phyloP scores from a whole-genome alignment of 2,113 vertebrate genomes.

The Leptobrachium ailaonicum region DNA sequence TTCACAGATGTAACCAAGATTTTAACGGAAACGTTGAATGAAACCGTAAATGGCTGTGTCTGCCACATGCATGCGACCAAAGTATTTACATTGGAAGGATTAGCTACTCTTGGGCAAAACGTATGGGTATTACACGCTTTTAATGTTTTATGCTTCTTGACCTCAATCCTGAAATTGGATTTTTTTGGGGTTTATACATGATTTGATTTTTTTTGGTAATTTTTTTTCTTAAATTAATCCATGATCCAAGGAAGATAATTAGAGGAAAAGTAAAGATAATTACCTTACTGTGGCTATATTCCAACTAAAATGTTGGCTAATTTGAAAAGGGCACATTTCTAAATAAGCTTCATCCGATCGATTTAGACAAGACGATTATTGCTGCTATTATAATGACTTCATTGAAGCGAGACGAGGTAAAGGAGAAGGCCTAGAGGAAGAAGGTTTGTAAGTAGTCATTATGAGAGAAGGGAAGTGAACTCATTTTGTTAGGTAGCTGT shows the following conservation, averaged over 20 bases:
- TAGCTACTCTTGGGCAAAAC: not conserved
- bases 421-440: not conserved
- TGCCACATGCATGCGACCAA: not conserved
- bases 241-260: no score
- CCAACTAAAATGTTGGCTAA: not conserved
- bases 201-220: not conserved
- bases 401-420: not conserved
- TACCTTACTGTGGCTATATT: not conserved
- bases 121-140: no score
- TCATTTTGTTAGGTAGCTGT: no score
- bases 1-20: conserved; percentile 13
- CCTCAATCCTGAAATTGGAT: not conserved
- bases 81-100: not conserved
- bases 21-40: not conserved
- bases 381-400: not conserved
- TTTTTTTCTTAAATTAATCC: not conserved
- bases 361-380: conserved; percentile 18
- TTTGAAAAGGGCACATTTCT: not conserved
- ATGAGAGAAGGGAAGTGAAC: no score
- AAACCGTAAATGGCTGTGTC: not conserved
- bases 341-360: not conserved
- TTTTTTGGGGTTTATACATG: not conserved
- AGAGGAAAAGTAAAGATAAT: not conserved
- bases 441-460: no score
- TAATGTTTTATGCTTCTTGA: no score